These are phyloP conservation scores for Leuciscus idus DNA, from an alignment of 2,113 vertebrate species.

Conservation along the genomic window DNA sequence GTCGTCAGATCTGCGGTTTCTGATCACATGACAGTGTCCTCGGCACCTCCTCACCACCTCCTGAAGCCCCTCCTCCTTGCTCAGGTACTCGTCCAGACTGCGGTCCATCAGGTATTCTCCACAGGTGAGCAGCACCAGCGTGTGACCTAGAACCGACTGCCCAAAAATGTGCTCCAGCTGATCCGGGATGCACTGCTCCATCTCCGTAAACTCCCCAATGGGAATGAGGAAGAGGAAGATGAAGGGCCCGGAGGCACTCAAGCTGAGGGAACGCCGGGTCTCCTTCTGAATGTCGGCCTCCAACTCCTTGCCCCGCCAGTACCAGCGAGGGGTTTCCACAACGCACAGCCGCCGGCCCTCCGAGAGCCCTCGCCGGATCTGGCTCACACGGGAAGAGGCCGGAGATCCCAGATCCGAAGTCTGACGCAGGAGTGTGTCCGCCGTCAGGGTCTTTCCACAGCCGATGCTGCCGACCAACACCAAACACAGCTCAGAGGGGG, in stretches of 20 bases:
- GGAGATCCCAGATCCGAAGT: not conserved
- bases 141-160: conserved; percentile 65
- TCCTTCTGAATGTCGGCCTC: conserved; percentile 67
- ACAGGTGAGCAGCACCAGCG: conserved; percentile 77
- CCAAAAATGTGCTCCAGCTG: conserved; percentile 73
- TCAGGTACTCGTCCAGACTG: conserved; percentile 65
- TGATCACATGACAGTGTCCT: conserved; percentile 72
- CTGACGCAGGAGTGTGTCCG: conserved; percentile 72
- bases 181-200: conserved; percentile 70
- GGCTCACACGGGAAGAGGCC: conserved; percentile 56
- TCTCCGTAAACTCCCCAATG: conserved; percentile 76
- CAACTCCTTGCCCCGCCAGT: conserved; percentile 71
- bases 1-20: conserved; percentile 71
- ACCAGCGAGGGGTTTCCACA: conserved; percentile 78
- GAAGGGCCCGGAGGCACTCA: conserved; percentile 67
- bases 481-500: conserved; percentile 65
- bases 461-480: conserved; percentile 76
- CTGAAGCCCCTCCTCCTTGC: conserved; percentile 67
- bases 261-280: conserved; percentile 61
- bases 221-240: conserved; percentile 76
- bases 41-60: conserved; percentile 70
- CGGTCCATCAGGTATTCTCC: conserved; percentile 76
- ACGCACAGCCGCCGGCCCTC: conserved; percentile 67
- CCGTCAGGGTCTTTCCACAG: conserved; percentile 76
- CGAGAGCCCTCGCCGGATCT: conserved; percentile 56